These are phyloP conservation scores for Charina bottae DNA, from an alignment of 2,113 vertebrate species.

Conservation along the genomic window DNA sequence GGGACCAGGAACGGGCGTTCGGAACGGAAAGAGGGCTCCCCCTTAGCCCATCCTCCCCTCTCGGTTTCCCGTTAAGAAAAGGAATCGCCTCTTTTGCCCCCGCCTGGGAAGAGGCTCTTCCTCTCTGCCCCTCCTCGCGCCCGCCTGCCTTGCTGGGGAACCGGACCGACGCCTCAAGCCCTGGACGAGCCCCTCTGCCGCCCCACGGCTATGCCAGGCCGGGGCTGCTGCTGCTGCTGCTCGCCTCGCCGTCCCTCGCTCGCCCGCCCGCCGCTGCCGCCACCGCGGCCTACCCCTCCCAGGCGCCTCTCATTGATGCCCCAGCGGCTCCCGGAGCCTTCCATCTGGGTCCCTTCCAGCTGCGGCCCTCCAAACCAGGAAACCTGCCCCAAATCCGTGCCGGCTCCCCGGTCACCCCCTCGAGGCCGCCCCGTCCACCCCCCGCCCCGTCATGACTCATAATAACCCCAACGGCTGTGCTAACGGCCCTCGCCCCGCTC, in stretches of 20 bases:
- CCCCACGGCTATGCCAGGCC: not conserved
- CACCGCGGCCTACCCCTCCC: not conserved
- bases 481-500: not conserved
- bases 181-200: not conserved
- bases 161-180: not conserved
- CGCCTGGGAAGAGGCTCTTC: too few species aligned
- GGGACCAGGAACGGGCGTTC: not conserved
- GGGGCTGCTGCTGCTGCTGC: not conserved
- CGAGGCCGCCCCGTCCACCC: accelerated
- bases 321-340: not conserved
- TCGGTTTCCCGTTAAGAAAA: not conserved
- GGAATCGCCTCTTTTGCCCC: not conserved
- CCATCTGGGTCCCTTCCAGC: not conserved
- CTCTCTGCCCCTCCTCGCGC: too few species aligned
- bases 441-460: too few species aligned
- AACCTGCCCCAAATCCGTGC: not conserved
- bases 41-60: not conserved
- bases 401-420: too few species aligned
- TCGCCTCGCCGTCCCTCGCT: not conserved
- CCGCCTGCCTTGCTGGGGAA: too few species aligned
- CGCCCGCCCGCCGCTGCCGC: not conserved
- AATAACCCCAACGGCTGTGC: not conserved
- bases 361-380: not conserved
- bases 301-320: not conserved
- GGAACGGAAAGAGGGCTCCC: not conserved